Evolutionary conservation across 2,797 vertebrate species (phyloP), one percentile per base, ranked within the genome.

Genomic region (Distichodus sexfasciatus): DNA sequence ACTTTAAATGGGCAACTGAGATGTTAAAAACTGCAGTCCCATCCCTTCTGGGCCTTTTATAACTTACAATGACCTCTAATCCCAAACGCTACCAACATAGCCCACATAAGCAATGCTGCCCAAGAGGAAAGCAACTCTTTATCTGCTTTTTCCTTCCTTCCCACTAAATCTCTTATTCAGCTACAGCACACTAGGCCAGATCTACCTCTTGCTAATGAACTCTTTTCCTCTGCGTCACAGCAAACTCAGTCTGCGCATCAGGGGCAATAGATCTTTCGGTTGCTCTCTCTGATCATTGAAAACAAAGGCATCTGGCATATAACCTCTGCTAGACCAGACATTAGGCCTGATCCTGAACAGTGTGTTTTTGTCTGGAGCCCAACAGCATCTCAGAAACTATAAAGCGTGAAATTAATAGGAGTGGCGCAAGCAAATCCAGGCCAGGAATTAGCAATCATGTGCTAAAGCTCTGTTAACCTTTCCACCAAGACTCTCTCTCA

Each of bases 401-500:
- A 8, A 24, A 66, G 51, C 19, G 60, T 1, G 21, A n/a, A 15
- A 55, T 38, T 15, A 62, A 33, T 53, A n/a, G 31, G 15, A 19
- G 33, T 14, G 29, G 40, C 21, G 23, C 40, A 55, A 21, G 23
- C 12, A 46, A 24, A 51, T 15, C 48, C 31, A 6, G 23, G 6
- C 1, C 35, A 41, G 23, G 26, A n/a, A 14, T 66, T 72, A 61
- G 28, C 63, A 66, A 60, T 4, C 10, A 0, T 33, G 51, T 54
- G 55, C 47, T 44, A 72, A 72, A n/a, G 24, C 63, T 63, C 47
- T 12, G 2, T 41, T 72, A 61, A 72, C 55, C 63, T 72, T 66
- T 72, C 5, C 35, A 28, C 17, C 38, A 66, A 61, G 28, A 35
- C 9, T 17, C 21, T 36, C 10, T 47, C 41, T 43, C 28, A 28